A percentile compares a stretch with the other conserved stretches of the same genome.
phyloP scores from a whole-genome alignment of 2,888 invertebrate species.

The Epistrophe grossulariae region DNA sequence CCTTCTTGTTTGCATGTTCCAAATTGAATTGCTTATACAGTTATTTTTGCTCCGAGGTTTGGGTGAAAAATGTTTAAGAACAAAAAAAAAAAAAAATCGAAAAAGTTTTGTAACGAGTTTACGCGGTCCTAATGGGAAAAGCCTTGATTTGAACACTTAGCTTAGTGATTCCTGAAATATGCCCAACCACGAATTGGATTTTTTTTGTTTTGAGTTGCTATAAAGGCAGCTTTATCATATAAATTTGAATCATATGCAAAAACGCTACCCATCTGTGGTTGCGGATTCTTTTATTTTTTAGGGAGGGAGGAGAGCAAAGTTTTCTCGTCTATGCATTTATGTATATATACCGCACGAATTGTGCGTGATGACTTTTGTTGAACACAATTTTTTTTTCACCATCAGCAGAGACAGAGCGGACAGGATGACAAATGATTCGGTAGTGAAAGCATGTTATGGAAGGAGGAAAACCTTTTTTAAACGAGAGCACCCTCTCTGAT shows the following conservation, averaged over 20 bases:
- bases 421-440: conserved; percentile 69
- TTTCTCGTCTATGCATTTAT: conserved; percentile 31
- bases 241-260: conserved; percentile 22
- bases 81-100: conserved; percentile 9
- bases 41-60: conserved; percentile 36
- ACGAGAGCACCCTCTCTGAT: conserved; percentile 43
- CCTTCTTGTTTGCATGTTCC: conserved; percentile 70
- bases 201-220: conserved; percentile 32
- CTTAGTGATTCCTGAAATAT: conserved; percentile 69
- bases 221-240: conserved; percentile 51
- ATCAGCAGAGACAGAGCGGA: conserved; percentile 41
- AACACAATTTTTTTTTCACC: conserved; percentile 32
- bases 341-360: conserved; percentile 4
- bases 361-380: conserved; percentile 72
- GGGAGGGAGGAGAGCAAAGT: neutral
- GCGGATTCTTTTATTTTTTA: neutral
- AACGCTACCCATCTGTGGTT: conserved; percentile 39
- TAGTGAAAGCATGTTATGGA: conserved; percentile 53
- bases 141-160: conserved; percentile 72
- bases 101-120: conserved; percentile 62
- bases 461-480: conserved; percentile 37
- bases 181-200: conserved; percentile 38
- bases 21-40: conserved; percentile 73
- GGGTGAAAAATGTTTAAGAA: conserved; percentile 6
- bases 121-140: conserved; percentile 53